These are phyloP conservation scores for Melinaea marsaeus DNA, from an alignment of 2,888 invertebrate genomes.

Conservation along the genomic window DNA sequence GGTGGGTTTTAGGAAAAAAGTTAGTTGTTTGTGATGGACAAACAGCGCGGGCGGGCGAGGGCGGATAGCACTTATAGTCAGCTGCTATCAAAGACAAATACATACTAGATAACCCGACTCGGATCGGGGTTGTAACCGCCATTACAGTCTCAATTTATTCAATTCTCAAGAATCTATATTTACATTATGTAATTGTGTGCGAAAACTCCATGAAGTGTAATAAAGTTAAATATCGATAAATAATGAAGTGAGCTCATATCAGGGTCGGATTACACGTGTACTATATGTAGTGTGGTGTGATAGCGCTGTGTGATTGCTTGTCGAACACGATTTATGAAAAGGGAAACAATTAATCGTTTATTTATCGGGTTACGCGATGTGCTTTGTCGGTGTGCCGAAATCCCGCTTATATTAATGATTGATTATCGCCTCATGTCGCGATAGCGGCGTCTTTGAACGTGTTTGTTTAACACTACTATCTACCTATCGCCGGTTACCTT, in stretches of 20 bases:
- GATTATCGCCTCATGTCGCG: conserved; percentile 57
- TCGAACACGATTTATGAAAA: conserved; percentile 59
- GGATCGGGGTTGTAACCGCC: conserved; percentile 27
- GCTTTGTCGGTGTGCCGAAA: conserved; percentile 75
- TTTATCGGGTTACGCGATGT: conserved; percentile 54
- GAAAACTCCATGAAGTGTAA: conserved; percentile 13
- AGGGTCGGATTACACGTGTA: conserved; percentile 55
- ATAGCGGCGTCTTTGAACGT: conserved; percentile 72
- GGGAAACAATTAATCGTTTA: conserved; percentile 69
- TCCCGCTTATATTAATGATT: conserved; percentile 66
- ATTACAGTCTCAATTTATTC: conserved; percentile 16
- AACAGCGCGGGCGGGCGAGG: conserved; percentile 68
- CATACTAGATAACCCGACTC: conserved; percentile 42
- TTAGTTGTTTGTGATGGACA: conserved; percentile 53
- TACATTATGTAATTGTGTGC: conserved; percentile 2
- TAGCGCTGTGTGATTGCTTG: conserved; percentile 52
- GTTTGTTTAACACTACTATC: conserved; percentile 59
- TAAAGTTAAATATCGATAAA: conserved; percentile 38
- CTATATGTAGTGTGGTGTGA: conserved; percentile 36
- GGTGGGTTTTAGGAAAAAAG: conserved; percentile 37
- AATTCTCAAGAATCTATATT: conserved; percentile 11
- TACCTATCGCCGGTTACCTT: conserved; percentile 56
- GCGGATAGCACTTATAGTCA: conserved; percentile 55
- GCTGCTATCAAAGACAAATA: conserved; percentile 67
- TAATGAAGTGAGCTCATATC: conserved; percentile 36